These are phyloP conservation scores for Stichodactyla mertensii DNA, from an alignment of 64 coral and sea anemone genomes.

Conservation along the genomic window DNA sequence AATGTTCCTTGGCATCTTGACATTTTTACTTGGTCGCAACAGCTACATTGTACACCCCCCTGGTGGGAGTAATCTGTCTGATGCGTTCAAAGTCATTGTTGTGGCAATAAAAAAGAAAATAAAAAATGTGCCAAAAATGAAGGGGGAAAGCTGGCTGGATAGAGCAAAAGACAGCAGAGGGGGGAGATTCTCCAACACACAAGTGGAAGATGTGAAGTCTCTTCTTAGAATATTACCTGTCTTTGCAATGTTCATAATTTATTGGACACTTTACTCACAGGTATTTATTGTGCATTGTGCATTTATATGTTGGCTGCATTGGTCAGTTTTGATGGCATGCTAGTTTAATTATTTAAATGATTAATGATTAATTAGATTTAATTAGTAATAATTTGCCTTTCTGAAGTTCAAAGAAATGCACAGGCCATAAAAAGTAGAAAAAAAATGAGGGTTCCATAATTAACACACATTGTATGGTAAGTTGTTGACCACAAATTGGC, in stretches of 20 bases:
- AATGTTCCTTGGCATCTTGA: constrained; percentile 40
- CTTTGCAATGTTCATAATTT: constrained; percentile 55
- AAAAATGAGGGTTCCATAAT: no score
- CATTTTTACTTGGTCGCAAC: constrained; percentile 52
- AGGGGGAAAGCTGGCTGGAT: constrained; percentile 42
- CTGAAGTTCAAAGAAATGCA: no score
- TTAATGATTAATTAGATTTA: no score
- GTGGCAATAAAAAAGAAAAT: constrained; percentile 25
- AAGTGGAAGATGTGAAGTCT: constrained; percentile 67
- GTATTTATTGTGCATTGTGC: constrained; percentile 24
- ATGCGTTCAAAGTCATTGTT: constrained; percentile 42
- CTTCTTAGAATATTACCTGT: constrained; percentile 60
- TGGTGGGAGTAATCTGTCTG: constrained; percentile 26
- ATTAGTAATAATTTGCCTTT: no score
- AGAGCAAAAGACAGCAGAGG: constrained; percentile 39
- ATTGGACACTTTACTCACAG: constrained; percentile 78
- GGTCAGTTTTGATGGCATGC: no score
- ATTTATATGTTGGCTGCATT: no score
- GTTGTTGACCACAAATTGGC: no score
- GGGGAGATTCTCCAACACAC: constrained; percentile 43
- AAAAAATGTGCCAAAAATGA: neutral
- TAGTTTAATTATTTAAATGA: no score
- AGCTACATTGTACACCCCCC: constrained; percentile 45
- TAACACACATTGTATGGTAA: no score
- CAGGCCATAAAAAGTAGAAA: no score